Evolutionary conservation across 1,140 invertebrate species (phyloP), one percentile per base, ranked within the genome.

Genomic region (Scaptomyza montana): DNA sequence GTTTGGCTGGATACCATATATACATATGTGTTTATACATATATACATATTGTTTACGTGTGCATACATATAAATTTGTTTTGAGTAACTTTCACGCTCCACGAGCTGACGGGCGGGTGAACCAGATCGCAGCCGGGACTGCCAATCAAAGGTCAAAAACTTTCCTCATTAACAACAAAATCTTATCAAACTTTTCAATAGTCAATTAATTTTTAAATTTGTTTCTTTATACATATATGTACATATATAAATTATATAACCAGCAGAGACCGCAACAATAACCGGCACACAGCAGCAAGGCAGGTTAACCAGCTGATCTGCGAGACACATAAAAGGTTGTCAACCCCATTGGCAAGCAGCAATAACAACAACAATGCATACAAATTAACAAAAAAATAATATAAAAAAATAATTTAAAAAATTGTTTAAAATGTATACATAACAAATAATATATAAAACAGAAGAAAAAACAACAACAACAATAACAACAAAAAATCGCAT

Each of bases 231-330:
- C 5, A 30, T 30, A 5, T 30, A 6, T 30, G 30, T 33, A 7
- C 7, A 7, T 33, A 7, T 36, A 9, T 36, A 71, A 66, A 73
- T 90, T 90, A 90, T 79, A 90, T 90, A 90, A 90, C 65, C 66
- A 85, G 30, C 61, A 62, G 54, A 36, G 55, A 59, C 56, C 25
- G 33, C 53, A 59, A 51, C 41, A 50, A 41, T n/a, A 61, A 39
- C 59, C 59, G 45, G 21, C 64, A 67, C 5, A 9, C 51, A 50
- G 43, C 53, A 71, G 16, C 62, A 68, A 43, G 43, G 49, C 62
- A 65, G 25, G 62, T 65, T 56, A 65, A 68, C 62, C 71, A 74
- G 71, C 71, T 74, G 71, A 73, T 67, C 63, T 65, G 67, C 69
- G 72, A 56, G 25, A 16, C 16, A 30, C 25, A 30, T n/a, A 30